phyloP scores from a whole-genome alignment of 2,888 invertebrate species.

The Epinotia brunnichana region DNA sequence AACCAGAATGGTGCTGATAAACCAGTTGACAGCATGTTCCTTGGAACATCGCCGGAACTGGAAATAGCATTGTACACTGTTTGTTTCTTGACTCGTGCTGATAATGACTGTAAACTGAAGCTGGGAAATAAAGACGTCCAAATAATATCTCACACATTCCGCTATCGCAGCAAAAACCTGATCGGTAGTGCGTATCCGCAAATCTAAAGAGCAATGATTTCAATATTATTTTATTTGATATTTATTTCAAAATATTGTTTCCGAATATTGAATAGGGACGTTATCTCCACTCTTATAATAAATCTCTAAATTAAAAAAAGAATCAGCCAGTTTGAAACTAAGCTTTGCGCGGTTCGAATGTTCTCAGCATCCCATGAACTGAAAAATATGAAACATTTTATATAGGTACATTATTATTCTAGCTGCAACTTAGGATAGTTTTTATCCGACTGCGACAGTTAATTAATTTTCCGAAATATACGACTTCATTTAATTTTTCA shows the following conservation, averaged over 20 bases:
- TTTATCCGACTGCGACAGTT: too few relatives aligned
- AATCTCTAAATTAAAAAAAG: too few relatives aligned
- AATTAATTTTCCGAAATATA: too few relatives aligned
- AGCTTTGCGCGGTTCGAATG: too few relatives aligned
- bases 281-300: too few relatives aligned
- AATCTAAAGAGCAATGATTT: slow-evolving; percentile 76
- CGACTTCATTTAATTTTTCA: too few relatives aligned
- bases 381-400: too few relatives aligned
- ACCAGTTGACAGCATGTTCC: slow-evolving; percentile 90
- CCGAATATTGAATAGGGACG: not conserved
- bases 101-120: slow-evolving; percentile 88
- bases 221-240: not conserved
- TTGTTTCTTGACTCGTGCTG: slow-evolving; percentile 91
- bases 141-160: slow-evolving; percentile 89
- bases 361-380: too few relatives aligned
- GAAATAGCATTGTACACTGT: slow-evolving; percentile 95
- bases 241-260: not conserved
- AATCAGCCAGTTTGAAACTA: too few relatives aligned
- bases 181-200: slow-evolving; percentile 93
- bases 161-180: slow-evolving; percentile 89
- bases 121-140: slow-evolving; percentile 88
- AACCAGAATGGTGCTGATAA: slow-evolving; percentile 88
- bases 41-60: slow-evolving; percentile 95
- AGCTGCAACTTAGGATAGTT: too few relatives aligned
- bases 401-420: too few relatives aligned